Percentiles rank a stretch among this genome's conserved stretches.
phyloP scores from a whole-genome alignment of 2,888 invertebrate genomes.

The Anthophora plumipes region DNA sequence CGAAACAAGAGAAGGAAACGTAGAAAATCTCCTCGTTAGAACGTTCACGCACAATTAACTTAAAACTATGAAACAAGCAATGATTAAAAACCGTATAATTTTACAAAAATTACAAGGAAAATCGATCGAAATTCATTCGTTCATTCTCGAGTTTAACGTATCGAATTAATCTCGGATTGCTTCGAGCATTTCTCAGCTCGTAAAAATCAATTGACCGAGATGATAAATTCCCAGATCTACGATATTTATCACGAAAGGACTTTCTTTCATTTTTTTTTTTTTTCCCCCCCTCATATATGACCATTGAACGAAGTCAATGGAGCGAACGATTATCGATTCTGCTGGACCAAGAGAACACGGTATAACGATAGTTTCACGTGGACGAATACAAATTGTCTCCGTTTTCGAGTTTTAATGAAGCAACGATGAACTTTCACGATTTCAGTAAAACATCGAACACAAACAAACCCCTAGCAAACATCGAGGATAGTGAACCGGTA shows the following conservation, averaged over 20 bases:
- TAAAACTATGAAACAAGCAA: no score
- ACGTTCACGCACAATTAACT: no score
- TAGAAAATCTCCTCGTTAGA: no score
- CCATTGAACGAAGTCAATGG: constrained; percentile 51
- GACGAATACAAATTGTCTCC: constrained; percentile 38
- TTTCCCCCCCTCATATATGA: no score
- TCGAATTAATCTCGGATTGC: constrained; percentile 22
- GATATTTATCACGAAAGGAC: constrained; percentile 49
- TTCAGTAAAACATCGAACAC: constrained; percentile 6
- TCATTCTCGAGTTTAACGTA: background rate
- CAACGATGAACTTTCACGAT: constrained; percentile 1
- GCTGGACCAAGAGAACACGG: constrained; percentile 18
- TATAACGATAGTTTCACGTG: constrained; percentile 42
- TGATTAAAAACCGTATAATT: no score
- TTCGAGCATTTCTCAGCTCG: constrained; percentile 30
- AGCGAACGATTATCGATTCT: constrained; percentile 53
- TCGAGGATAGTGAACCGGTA: constrained; percentile 7
- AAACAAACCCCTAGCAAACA: background rate
- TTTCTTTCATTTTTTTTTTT: constrained; percentile 31
- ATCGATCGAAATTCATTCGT: background rate
- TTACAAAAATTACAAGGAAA: no score
- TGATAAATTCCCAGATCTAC: constrained; percentile 47
- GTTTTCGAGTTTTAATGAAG: constrained; percentile 7
- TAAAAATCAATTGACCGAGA: constrained; percentile 43
- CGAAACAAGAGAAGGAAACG: no score